Evolutionary conservation across 2,113 vertebrate species (phyloP), one percentile per base, ranked within the genome.

Genomic region (Nansenia antarctica): DNA sequence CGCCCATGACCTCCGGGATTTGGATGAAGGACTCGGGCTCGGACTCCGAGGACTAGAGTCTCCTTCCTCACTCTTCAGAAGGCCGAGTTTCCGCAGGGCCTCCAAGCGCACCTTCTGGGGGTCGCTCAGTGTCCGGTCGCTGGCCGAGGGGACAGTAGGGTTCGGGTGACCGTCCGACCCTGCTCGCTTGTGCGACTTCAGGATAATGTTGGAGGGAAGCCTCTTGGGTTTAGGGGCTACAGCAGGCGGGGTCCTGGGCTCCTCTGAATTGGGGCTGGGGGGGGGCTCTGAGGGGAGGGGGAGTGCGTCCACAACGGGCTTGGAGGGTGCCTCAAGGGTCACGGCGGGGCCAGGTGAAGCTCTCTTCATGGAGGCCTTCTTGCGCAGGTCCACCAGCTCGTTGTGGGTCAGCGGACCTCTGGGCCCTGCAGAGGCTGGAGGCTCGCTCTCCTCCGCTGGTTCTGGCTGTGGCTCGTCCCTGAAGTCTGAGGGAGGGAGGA

Each of bases 1-100:
- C 5, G 77, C 63, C 78, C 73, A 83, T 53, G 82, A 81, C 20
- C 29, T 78, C 72, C 78, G 52, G 3, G 62, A 61, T 59, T 81
- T 77, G 8, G 67, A 59, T 1, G 81, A 74, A 3, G 76, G 87
- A 31, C 61, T 72, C 2, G 83, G 82, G 20, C 71, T 87, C 15
- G 1, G 0, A 37, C 45, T 9, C n/a, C 45, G 1, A 5, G 84
- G 81, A 3, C 87, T 77, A 0, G 70, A 31, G 11, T 85, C 77
- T 0, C 18, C 1, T 2, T 82, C 79, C 0, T 85, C 86, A 57
- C 83, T 82, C 77, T 92, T 94, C 0, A 94, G 83, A 27, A 98
- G 90, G 1, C 97, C 97, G 0, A 98, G 88, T 73, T 98, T 98
- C 69, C 92, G 84, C 31, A 98, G 76, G 0, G 98, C 98, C 61